These are phyloP conservation scores for Lithobius niger DNA, from an alignment of 1,140 invertebrate species.

Conservation along the genomic window DNA sequence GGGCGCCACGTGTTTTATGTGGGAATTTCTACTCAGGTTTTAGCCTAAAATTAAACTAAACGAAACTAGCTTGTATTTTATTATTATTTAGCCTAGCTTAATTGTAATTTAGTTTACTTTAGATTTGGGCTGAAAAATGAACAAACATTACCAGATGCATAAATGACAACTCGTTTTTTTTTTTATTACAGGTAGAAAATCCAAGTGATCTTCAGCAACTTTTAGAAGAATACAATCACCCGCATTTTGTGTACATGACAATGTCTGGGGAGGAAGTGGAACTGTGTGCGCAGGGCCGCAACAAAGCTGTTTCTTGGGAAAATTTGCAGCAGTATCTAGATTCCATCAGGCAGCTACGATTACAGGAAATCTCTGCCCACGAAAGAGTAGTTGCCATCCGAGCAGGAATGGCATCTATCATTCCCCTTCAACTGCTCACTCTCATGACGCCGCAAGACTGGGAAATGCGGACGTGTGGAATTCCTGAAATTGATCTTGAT, in stretches of 20 bases:
- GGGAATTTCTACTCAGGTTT: too few relatives aligned
- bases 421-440: constrained; percentile 28
- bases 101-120: too few relatives aligned
- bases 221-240: constrained; percentile 26
- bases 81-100: too few relatives aligned
- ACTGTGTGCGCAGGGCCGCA: constrained; percentile 24
- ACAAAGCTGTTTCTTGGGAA: constrained; percentile 26
- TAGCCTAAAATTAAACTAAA: too few relatives aligned
- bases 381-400: constrained; percentile 23
- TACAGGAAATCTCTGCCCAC: constrained; percentile 24
- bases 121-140: too few relatives aligned
- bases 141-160: too few relatives aligned
- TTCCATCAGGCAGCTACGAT: constrained; percentile 25
- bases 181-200: constrained; percentile 25
- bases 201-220: constrained; percentile 25
- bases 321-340: constrained; percentile 30
- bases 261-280: constrained; percentile 27
- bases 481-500: constrained; percentile 28
- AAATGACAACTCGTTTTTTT: too few relatives aligned
- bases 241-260: constrained; percentile 26
- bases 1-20: too few relatives aligned
- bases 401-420: constrained; percentile 28
- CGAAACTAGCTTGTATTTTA: too few relatives aligned
- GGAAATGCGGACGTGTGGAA: constrained; percentile 31
- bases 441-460: constrained; percentile 28